Conservation (phyloP, 1,140 invertebrate genomes). For the Papilio polyxenes region DNA sequence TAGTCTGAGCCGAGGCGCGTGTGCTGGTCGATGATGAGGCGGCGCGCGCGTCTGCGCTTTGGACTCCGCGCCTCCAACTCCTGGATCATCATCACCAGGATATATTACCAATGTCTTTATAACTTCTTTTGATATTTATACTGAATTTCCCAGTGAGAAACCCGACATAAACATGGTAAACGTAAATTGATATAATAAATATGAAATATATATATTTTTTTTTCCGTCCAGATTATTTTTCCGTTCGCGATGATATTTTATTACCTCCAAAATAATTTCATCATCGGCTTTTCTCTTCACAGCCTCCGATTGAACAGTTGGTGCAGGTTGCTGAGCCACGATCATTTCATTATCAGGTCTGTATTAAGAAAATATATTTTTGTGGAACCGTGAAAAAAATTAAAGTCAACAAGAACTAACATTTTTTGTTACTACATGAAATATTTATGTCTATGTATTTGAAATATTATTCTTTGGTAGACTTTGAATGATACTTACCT, state of each 20-base stretch:
- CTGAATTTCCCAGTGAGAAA: too few relatives aligned
- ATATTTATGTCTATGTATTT: background rate
- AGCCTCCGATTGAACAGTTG: background rate
- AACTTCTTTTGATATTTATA: background rate
- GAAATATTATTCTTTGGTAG: background rate
- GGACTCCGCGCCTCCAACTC: slow-evolving; percentile 54
- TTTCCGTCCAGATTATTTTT: too few relatives aligned
- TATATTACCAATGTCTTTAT: background rate
- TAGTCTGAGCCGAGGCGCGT: slow-evolving; percentile 49
- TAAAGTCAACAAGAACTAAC: background rate
- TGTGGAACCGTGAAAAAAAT: background rate
- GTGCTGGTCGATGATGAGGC: slow-evolving; percentile 63
- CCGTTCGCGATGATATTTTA: background rate
- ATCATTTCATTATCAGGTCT: slow-evolving; percentile 14
- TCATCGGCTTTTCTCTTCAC: slow-evolving; percentile 23
- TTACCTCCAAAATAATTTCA: slow-evolving; percentile 52
- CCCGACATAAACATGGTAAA: too few relatives aligned
- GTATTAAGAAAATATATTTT: background rate
- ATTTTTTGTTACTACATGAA: background rate
- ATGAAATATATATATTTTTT: too few relatives aligned
- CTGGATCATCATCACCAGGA: slow-evolving; percentile 41
- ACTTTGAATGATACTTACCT: background rate
- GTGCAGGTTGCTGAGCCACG: background rate
- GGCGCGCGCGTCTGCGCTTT: slow-evolving; percentile 52
- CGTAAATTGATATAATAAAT: too few relatives aligned